A percentile compares a stretch with the other conserved stretches of the same genome.
These are phyloP conservation scores for Halichondria panicea DNA, from an alignment of 37 sponge, comb jelly and placozoan genomes.

Conservation along the genomic window DNA sequence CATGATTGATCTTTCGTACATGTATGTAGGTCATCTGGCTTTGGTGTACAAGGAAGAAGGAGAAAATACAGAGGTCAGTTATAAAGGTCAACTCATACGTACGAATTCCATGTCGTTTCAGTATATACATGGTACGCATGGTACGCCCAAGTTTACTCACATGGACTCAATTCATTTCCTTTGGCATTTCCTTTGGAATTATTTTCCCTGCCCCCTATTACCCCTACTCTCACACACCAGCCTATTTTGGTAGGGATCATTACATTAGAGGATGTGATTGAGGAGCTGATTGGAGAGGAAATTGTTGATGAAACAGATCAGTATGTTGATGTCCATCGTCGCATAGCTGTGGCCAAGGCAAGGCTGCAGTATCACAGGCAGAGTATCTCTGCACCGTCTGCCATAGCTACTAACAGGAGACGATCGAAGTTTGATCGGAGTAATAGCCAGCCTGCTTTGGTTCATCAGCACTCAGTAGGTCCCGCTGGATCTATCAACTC, in stretches of 20 bases:
- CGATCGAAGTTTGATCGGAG: background rate
- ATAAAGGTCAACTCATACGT: too few species aligned
- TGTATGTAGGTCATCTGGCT: conserved; percentile 44
- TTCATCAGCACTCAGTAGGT: too few species aligned
- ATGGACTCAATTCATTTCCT: background rate
- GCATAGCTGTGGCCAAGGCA: conserved; percentile 54
- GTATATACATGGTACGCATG: too few species aligned
- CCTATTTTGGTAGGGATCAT: conserved; percentile 68
- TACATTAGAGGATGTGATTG: conserved; percentile 90
- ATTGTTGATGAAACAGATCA: conserved; percentile 88
- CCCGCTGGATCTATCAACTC: too few species aligned
- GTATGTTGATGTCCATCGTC: conserved; percentile 52
- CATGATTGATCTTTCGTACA: background rate
- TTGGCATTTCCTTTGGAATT: background rate
- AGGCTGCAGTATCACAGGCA: conserved; percentile 28
- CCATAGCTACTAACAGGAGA: background rate
- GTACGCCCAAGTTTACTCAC: background rate
- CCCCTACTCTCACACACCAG: conserved; percentile 16
- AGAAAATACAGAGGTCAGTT: conserved; percentile 7
- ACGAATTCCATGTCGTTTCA: too few species aligned
- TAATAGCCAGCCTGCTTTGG: background rate
- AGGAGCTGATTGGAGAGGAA: conserved; percentile 90
- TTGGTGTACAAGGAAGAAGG: conserved; percentile 37
- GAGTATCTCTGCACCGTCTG: conserved; percentile 17
- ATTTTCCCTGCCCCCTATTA: too few species aligned